Percentiles rank a stretch among this genome's conserved stretches.
Conservation (phyloP, 1,140 invertebrate genomes). For the Phymastichus coffea region DNA sequence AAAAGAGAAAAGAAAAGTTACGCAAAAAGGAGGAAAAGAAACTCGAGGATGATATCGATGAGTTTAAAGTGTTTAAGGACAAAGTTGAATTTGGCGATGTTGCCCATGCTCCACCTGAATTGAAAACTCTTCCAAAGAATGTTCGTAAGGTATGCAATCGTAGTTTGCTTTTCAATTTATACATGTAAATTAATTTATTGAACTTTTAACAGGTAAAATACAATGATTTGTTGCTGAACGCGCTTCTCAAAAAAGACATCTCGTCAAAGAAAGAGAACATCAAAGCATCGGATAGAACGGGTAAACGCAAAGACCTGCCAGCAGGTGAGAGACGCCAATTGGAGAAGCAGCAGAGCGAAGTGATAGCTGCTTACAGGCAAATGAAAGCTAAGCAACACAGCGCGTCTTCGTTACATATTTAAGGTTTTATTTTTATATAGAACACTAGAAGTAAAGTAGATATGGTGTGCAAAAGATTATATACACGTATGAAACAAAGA, state of each 20-base stretch:
- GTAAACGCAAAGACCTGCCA: conserved; percentile 63
- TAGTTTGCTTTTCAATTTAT: conserved; percentile 4
- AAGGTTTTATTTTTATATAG: conserved; percentile 24
- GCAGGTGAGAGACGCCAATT: conserved; percentile 57
- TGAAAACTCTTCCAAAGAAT: conserved; percentile 56
- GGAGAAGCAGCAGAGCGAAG: conserved; percentile 61
- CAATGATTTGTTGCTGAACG: conserved; percentile 60
- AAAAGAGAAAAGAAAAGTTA: conserved; percentile 52
- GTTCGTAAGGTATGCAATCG: conserved; percentile 53
- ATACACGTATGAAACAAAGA: too few species aligned
- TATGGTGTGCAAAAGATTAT: conserved; percentile 1
- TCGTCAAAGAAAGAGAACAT: conserved; percentile 11
- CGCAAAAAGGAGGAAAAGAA: conserved; percentile 53
- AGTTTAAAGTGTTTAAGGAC: conserved; percentile 55
- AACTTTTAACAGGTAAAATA: conserved; percentile 56
- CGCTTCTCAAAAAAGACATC: conserved; percentile 46
- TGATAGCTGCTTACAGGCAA: conserved; percentile 62
- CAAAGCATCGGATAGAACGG: conserved; percentile 51
- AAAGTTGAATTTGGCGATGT: conserved; percentile 67
- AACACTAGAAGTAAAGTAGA: conserved; percentile 17
- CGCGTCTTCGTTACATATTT: conserved; percentile 27
- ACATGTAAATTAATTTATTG: conserved; percentile 7
- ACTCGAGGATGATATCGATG: conserved; percentile 42
- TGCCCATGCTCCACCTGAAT: conserved; percentile 64
- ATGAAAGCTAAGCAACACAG: conserved; percentile 52